Evolutionary conservation across 92 coral and sea anemone genomes (phyloP).

Genomic region (Epizoanthus illoricatus): DNA sequence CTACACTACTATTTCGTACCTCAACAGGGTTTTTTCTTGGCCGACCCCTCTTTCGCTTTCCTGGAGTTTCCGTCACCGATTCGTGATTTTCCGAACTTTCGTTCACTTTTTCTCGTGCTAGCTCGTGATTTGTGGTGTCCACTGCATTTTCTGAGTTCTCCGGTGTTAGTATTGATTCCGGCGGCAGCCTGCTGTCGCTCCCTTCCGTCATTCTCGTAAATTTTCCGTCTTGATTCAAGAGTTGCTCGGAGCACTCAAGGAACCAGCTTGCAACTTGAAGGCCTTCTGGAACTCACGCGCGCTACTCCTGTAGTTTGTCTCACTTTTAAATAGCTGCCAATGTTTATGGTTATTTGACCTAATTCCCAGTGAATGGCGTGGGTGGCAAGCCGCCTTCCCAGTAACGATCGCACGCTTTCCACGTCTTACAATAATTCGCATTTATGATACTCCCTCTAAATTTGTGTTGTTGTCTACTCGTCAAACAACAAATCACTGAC

Average conservation of each 20-base stretch:
- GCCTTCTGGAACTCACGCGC: not conserved
- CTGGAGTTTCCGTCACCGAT: conserved; percentile 53
- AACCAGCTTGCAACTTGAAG: conserved; percentile 24
- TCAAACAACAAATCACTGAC: conserved; percentile 69
- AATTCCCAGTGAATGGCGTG: conserved; percentile 66
- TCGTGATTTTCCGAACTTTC: conserved; percentile 55
- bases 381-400: conserved; percentile 38
- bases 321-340: conserved; percentile 29
- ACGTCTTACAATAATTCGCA: conserved; percentile 60
- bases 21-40: conserved; percentile 72
- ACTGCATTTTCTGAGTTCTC: conserved; percentile 38
- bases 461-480: conserved; percentile 73
- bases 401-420: conserved; percentile 32
- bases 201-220: conserved; percentile 27
- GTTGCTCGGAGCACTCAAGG: conserved; percentile 16
- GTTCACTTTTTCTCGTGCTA: conserved; percentile 49
- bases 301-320: conserved; percentile 24
- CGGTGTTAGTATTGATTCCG: conserved; percentile 21
- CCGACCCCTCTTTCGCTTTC: conserved; percentile 77
- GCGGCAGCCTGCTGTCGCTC: conserved; percentile 18
- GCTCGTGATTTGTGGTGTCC: conserved; percentile 6
- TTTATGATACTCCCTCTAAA: conserved; percentile 53
- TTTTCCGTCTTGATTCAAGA: conserved; percentile 31
- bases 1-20: conserved; percentile 54
- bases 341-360: conserved; percentile 36